Evolutionary conservation across 1,140 invertebrate species (phyloP).

Genomic region (Pseudomyrmex dendroicus): DNA sequence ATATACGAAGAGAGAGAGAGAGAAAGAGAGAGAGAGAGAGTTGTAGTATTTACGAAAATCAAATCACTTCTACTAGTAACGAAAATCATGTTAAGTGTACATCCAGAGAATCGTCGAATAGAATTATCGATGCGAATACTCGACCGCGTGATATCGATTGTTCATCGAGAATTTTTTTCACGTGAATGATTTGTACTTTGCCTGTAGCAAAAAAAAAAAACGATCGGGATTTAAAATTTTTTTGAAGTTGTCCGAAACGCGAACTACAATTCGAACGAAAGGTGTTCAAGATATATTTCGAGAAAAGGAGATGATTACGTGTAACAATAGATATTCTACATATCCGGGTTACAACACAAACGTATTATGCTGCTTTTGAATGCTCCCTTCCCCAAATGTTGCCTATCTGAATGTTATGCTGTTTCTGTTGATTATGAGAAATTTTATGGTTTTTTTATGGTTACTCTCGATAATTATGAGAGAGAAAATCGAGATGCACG

Average conservation of each 20-base stretch:
- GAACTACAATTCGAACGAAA: slow-evolving; percentile 26
- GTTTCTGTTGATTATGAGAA: slow-evolving; percentile 47
- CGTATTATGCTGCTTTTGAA: slow-evolving; percentile 59
- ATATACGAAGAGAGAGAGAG: no score
- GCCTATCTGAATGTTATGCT: slow-evolving; percentile 45
- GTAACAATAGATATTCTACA: slow-evolving; percentile 9
- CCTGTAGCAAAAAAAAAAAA: slow-evolving; percentile 11
- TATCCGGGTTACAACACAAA: slow-evolving; percentile 24
- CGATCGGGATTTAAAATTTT: slow-evolving; percentile 11
- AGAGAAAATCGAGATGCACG: no score
- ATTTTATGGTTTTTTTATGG: slow-evolving; percentile 28
- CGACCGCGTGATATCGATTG: not conserved
- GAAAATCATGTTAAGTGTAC: slow-evolving; percentile 29
- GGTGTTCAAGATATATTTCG: slow-evolving; percentile 30
- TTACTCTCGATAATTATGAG: not conserved
- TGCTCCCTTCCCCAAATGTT: slow-evolving; percentile 41
- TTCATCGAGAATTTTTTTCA: not conserved
- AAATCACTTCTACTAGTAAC: not conserved
- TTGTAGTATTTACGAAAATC: slow-evolving; percentile 27
- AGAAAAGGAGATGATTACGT: not conserved
- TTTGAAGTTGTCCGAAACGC: not conserved
- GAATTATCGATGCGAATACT: not conserved
- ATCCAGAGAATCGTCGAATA: not conserved
- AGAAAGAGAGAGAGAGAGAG: not conserved
- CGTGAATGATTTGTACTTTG: slow-evolving; percentile 55